Conservation (phyloP, 2,113 vertebrate genomes). For the Accipiter virgatus region DNA sequence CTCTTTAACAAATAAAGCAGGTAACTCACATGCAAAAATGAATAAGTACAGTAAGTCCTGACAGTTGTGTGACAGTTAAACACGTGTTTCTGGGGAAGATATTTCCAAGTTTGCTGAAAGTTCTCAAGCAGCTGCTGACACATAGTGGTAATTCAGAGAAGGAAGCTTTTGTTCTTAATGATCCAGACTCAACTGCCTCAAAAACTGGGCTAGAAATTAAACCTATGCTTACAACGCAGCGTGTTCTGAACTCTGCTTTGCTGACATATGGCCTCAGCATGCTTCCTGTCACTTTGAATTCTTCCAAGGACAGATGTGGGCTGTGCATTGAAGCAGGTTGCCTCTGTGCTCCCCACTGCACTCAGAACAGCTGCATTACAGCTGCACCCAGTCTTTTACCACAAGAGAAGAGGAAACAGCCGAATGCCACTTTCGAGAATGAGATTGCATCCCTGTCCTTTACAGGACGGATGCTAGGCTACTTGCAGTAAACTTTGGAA, state of each 20-base stretch:
- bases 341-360: neutral
- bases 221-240: neutral
- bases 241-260: neutral
- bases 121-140: conserved; percentile 1
- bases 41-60: neutral
- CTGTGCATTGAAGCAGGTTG: neutral
- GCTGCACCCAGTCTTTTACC: neutral
- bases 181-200: neutral
- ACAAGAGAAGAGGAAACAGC: neutral
- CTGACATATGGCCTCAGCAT: neutral
- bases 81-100: neutral
- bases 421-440: neutral
- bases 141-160: neutral
- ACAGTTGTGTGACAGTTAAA: neutral
- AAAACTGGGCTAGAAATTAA: neutral
- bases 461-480: neutral
- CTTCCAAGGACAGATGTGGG: neutral
- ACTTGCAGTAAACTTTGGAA: neutral
- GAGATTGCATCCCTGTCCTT: neutral
- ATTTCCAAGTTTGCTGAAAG: neutral
- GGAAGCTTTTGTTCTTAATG: neutral
- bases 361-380: neutral
- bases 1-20: neutral
- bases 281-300: neutral
- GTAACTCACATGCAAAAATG: neutral